These are phyloP conservation scores for Philereme transversata DNA, from an alignment of 2,888 invertebrate species.

Conservation along the genomic window DNA sequence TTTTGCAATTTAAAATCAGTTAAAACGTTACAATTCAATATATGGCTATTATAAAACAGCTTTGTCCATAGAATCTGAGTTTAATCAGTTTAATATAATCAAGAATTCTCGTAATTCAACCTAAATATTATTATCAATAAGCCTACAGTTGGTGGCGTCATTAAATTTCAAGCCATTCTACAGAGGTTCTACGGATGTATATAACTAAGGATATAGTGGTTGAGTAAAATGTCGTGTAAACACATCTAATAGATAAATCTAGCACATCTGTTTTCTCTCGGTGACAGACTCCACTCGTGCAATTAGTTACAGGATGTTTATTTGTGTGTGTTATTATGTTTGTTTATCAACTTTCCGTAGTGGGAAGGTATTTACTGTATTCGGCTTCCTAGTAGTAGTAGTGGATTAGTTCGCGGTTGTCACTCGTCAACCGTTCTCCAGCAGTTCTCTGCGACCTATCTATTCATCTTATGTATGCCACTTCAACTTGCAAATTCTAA, in stretches of 20 bases:
- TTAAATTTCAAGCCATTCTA: conserved; percentile 3
- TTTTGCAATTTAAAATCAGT: conserved; percentile 38
- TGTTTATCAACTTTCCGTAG: neutral
- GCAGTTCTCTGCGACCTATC: too few relatives aligned
- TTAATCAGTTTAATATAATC: neutral
- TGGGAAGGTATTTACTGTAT: too few relatives aligned
- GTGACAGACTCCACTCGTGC: conserved; percentile 41
- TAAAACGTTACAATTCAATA: neutral
- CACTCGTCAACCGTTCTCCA: too few relatives aligned
- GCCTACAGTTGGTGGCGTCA: conserved; percentile 2
- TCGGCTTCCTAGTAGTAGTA: too few relatives aligned
- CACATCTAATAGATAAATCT: conserved; percentile 53
- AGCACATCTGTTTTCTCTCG: conserved; percentile 67
- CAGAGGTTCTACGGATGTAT: neutral
- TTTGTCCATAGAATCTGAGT: too few relatives aligned
- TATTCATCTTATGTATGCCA: too few relatives aligned
- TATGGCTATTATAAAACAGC: too few relatives aligned
- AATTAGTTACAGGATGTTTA: conserved; percentile 74
- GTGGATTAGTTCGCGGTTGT: too few relatives aligned
- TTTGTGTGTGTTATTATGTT: conserved; percentile 34
- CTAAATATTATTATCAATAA: neutral
- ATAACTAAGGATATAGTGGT: conserved; percentile 10
- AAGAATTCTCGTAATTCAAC: neutral
- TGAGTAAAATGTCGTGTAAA: conserved; percentile 48
- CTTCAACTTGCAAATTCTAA: too few relatives aligned